Evolutionary conservation across 2,888 invertebrate genomes (phyloP), one percentile per base, ranked within the genome.

Genomic region (Xanthia togata): DNA sequence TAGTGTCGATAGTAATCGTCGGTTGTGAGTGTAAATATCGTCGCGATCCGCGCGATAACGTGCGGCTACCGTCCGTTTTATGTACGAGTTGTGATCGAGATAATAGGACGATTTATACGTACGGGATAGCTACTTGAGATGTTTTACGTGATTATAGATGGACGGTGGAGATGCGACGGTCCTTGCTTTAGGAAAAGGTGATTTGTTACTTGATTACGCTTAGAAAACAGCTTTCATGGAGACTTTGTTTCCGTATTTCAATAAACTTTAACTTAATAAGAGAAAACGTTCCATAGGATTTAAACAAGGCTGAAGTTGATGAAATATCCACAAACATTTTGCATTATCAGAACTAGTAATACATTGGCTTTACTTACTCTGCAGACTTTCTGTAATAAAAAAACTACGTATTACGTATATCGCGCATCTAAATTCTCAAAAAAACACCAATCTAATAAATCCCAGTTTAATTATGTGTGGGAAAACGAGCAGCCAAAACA

Each of bases 1-100:
- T 92, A 93, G 91, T 90, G 88, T 89, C 91, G 95, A 96, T 96
- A 94, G 92, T 93, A 93, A 96, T 96, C 96, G 93, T 89, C 90
- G 89, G 88, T 79, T 82, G 84, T 78, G 88, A 88, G 89, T 89
- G 91, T 91, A 91, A 91, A 91, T 90, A 90, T 89, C 89, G 88
- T 85, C 89, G 90, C 90, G 90, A 91, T 91, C 73, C 89, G 82
- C 76, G 89, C 93, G 95, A 95, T 94, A 93, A 84, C 90, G 87
- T 73, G 89, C 90, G 90, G 91, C 92, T 91, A 91, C 92, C 91
- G 91, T 91, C 92, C 90, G 93, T 91, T 92, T 94, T 94, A 95
- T 92, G 92, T 90, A 89, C 91, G 90, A 90, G 89, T 88, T 80
- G 86, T 87, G 92, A 95, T 96, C 95, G 92, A 90, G 96, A 96